These are phyloP conservation scores for Anhinga anhinga DNA, from an alignment of 2,113 vertebrate genomes.

Conservation along the genomic window DNA sequence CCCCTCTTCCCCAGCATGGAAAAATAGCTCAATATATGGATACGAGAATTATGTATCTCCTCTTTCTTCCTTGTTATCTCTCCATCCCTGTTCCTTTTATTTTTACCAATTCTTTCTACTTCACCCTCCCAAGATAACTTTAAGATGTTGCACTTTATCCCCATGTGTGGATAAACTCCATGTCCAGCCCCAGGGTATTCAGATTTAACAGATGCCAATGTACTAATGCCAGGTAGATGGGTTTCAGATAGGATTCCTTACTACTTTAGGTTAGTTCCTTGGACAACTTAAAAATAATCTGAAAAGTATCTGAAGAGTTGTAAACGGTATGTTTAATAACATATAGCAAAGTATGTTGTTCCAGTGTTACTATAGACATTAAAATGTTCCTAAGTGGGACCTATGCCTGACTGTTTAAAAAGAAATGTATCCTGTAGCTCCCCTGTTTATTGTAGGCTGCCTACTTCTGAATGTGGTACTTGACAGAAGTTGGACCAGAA, in stretches of 20 bases:
- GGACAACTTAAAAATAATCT: not conserved
- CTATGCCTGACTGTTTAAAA: not conserved
- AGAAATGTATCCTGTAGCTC: not conserved
- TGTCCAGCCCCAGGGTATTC: not conserved
- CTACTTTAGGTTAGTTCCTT: not conserved
- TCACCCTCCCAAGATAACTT: not conserved
- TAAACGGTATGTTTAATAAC: not conserved
- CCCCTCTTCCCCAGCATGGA: not conserved
- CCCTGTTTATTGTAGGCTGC: not conserved
- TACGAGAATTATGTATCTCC: not conserved
- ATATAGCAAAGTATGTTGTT: not conserved
- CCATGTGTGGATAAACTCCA: not conserved
- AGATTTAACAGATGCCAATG: not conserved
- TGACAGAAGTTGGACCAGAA: not conserved
- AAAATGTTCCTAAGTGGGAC: not conserved
- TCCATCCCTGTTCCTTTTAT: not conserved
- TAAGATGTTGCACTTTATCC: not conserved
- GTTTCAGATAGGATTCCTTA: not conserved
- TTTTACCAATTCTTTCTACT: not conserved
- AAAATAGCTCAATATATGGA: not conserved
- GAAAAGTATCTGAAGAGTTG: not conserved
- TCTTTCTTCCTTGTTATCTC: not conserved
- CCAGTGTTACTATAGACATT: not conserved
- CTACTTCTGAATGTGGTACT: not conserved
- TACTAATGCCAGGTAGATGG: not conserved